phyloP scores from a whole-genome alignment of 2,797 vertebrate species.

The Holocentrus rufus region DNA sequence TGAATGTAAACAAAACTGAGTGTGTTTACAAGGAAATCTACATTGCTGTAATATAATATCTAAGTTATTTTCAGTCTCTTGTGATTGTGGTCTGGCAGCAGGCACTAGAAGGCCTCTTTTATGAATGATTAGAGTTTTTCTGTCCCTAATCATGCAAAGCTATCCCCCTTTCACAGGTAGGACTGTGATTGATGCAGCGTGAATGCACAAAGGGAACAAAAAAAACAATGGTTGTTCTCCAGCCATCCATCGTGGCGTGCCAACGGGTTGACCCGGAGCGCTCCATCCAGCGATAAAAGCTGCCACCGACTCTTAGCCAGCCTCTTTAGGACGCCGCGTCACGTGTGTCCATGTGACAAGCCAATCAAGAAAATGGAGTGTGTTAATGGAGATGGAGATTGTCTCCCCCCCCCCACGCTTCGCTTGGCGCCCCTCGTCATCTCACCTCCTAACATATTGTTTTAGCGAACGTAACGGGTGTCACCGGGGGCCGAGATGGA shows the following conservation, averaged over 20 bases:
- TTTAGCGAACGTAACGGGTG: slow-evolving; percentile 72
- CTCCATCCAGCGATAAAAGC: slow-evolving; percentile 69
- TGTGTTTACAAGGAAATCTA: no score
- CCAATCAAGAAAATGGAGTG: slow-evolving; percentile 81
- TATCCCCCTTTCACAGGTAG: slow-evolving; percentile 19
- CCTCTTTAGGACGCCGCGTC: slow-evolving; percentile 53
- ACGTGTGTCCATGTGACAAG: slow-evolving; percentile 72
- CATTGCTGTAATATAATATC: no score
- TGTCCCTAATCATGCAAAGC: slow-evolving; percentile 35
- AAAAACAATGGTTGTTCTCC: slow-evolving; percentile 27
- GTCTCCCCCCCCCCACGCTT: slow-evolving; percentile 8
- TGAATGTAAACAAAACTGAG: no score
- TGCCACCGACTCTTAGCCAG: slow-evolving; percentile 57
- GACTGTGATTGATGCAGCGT: slow-evolving; percentile 54
- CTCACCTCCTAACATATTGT: slow-evolving; percentile 77
- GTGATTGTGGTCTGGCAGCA: slow-evolving; percentile 10
- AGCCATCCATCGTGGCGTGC: slow-evolving; percentile 52
- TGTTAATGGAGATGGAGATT: slow-evolving; percentile 78
- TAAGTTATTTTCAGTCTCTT: not conserved
- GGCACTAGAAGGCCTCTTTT: slow-evolving; percentile 10
- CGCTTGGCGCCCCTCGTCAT: slow-evolving; percentile 63
- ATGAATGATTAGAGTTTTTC: slow-evolving; percentile 11
- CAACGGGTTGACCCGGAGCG: slow-evolving; percentile 62
- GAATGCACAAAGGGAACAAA: slow-evolving; percentile 40
- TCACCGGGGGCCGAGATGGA: slow-evolving; percentile 66